phyloP scores from a whole-genome alignment of 1,140 invertebrate species.

The Atopsyche davidsoni region DNA sequence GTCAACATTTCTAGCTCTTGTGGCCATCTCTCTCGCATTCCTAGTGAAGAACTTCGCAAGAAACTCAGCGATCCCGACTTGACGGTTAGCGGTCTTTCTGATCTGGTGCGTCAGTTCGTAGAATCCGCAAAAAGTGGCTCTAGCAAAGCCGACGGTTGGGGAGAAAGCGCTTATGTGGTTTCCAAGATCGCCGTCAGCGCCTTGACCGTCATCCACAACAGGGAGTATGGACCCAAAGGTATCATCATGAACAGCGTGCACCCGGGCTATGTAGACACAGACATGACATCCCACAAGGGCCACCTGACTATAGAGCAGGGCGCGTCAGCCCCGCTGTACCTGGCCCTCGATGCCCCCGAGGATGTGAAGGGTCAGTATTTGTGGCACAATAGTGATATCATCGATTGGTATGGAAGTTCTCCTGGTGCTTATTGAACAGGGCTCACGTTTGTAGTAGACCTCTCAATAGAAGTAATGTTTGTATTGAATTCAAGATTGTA shows the following conservation, averaged over 20 bases:
- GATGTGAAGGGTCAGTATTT: slow-evolving; percentile 40
- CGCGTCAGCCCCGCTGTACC: slow-evolving; percentile 37
- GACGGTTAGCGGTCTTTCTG: slow-evolving; percentile 51
- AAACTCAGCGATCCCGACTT: slow-evolving; percentile 49
- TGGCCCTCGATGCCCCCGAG: slow-evolving; percentile 41
- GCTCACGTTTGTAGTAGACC: too few species aligned
- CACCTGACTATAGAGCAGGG: slow-evolving; percentile 60
- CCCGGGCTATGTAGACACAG: slow-evolving; percentile 66
- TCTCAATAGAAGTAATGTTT: too few species aligned
- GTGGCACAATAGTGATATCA: slow-evolving; percentile 41
- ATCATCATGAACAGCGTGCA: slow-evolving; percentile 64
- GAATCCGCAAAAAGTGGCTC: slow-evolving; percentile 41
- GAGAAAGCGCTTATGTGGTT: slow-evolving; percentile 56
- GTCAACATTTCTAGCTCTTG: slow-evolving; percentile 67
- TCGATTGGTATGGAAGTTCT: slow-evolving; percentile 35
- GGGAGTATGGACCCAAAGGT: slow-evolving; percentile 53
- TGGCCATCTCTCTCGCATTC: slow-evolving; percentile 55
- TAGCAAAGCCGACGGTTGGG: slow-evolving; percentile 53
- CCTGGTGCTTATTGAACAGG: slow-evolving; percentile 8
- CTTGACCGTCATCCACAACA: slow-evolving; percentile 60
- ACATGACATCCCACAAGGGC: slow-evolving; percentile 67
- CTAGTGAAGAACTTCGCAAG: slow-evolving; percentile 47
- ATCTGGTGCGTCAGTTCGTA: slow-evolving; percentile 62
- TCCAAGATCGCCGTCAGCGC: slow-evolving; percentile 68
- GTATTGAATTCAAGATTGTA: too few species aligned